Evolutionary conservation across 2,113 vertebrate genomes (phyloP).

Genomic region (Poecilia latipinna): DNA sequence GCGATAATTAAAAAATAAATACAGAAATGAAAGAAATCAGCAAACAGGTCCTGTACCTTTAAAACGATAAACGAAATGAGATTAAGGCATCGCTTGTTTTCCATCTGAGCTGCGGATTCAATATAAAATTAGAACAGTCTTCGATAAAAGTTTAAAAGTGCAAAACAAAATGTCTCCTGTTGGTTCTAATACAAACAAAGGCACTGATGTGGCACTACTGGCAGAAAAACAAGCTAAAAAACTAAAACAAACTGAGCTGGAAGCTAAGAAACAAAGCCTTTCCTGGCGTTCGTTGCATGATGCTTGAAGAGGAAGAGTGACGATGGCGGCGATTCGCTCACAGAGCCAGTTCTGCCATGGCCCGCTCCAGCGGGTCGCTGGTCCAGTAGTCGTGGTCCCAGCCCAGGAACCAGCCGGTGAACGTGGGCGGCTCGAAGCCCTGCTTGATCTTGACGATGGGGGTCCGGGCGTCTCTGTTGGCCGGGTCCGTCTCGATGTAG

Average conservation of each 20-base stretch:
- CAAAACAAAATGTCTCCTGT: constrained; percentile 41
- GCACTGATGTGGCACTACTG: constrained; percentile 11
- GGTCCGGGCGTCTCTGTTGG: constrained; percentile 87
- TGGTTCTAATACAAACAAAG: constrained; percentile 27
- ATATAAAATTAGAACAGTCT: constrained; percentile 23
- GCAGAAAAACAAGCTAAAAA: no score
- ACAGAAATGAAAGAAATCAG: constrained; percentile 20
- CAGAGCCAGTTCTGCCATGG: constrained; percentile 88
- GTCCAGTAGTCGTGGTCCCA: constrained; percentile 96
- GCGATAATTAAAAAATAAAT: constrained; percentile 52
- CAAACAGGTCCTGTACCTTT: constrained; percentile 30
- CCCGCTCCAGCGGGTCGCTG: constrained; percentile 88
- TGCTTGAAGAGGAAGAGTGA: constrained; percentile 13
- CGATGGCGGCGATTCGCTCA: constrained; percentile 60
- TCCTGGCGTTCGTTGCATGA: constrained; percentile 42
- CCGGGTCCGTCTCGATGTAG: constrained; percentile 92
- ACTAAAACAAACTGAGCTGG: neutral
- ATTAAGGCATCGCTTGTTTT: constrained; percentile 63
- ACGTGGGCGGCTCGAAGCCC: constrained; percentile 91
- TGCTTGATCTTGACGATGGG: constrained; percentile 90
- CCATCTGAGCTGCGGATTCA: constrained; percentile 21
- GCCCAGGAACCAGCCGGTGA: constrained; percentile 97
- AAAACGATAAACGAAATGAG: constrained; percentile 19
- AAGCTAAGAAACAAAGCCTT: constrained; percentile 21
- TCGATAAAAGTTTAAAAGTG: constrained; percentile 24